A percentile compares a stretch with the other conserved stretches of the same genome.
Evolutionary conservation across 2,797 vertebrate species (phyloP).

Genomic region (Staurois parvus): DNA sequence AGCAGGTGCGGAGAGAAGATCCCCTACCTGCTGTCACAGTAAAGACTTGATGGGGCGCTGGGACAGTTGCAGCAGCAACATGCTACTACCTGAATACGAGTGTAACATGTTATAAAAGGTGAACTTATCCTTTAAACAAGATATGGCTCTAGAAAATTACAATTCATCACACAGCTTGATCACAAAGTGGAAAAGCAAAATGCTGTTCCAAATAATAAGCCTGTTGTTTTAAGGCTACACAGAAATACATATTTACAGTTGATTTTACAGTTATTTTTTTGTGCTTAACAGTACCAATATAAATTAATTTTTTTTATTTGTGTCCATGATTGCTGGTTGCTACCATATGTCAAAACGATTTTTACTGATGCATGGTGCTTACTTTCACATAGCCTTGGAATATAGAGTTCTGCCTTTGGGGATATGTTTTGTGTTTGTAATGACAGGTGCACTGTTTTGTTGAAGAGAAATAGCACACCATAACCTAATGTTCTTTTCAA

Average conservation of each 20-base stretch:
- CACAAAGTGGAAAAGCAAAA: slow-evolving; percentile 5
- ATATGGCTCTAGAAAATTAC: slow-evolving; percentile 26
- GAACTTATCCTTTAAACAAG: too few species aligned
- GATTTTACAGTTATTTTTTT: slow-evolving; percentile 6
- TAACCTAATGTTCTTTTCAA: slow-evolving; percentile 23
- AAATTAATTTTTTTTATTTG: slow-evolving; percentile 36
- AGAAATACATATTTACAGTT: background rate
- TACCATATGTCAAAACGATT: slow-evolving; percentile 58
- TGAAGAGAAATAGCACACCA: slow-evolving; percentile 43
- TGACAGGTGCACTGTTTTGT: slow-evolving; percentile 57
- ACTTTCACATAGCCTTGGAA: slow-evolving; percentile 52
- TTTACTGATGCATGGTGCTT: slow-evolving; percentile 50
- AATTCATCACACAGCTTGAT: slow-evolving; percentile 38
- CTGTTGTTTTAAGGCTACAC: slow-evolving; percentile 4
- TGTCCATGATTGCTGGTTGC: slow-evolving; percentile 55
- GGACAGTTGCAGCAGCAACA: too few species aligned
- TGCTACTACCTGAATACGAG: too few species aligned
- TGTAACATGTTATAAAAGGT: too few species aligned
- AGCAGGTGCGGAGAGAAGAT: too few species aligned
- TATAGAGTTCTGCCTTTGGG: slow-evolving; percentile 58
- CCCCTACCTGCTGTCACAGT: too few species aligned
- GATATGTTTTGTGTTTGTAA: slow-evolving; percentile 59
- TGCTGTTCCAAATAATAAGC: slow-evolving; percentile 10
- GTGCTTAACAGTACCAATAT: slow-evolving; percentile 4
- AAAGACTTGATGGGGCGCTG: too few species aligned